These are phyloP conservation scores for Crematogaster levior DNA, from an alignment of 2,888 invertebrate species.

Conservation along the genomic window DNA sequence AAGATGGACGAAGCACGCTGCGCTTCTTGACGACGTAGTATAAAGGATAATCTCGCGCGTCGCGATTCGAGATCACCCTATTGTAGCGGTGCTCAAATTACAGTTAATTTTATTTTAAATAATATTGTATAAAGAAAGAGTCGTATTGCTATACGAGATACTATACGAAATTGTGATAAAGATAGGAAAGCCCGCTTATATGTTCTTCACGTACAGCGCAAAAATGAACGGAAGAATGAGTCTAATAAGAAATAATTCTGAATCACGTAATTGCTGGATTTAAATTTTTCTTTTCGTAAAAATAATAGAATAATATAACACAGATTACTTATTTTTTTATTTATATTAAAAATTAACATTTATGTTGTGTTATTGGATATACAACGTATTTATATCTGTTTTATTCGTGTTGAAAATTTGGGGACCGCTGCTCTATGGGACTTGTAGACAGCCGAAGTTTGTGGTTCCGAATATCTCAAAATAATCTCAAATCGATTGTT, in stretches of 20 bases:
- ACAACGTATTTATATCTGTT: background rate
- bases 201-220: background rate
- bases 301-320: background rate
- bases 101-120: background rate
- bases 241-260: background rate
- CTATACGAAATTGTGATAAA: background rate
- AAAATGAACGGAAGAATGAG: background rate
- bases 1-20: background rate
- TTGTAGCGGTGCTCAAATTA: constrained; percentile 5
- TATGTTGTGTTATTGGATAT: background rate
- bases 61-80: background rate
- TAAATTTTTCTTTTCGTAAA: constrained; percentile 26
- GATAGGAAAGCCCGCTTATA: background rate
- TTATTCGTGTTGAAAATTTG: background rate
- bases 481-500: background rate
- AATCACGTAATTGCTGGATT: constrained; percentile 3
- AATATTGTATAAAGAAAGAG: background rate
- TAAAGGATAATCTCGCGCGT: background rate
- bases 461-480: background rate
- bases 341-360: background rate
- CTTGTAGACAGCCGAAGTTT: background rate
- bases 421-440: background rate
- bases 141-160: background rate
- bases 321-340: background rate
- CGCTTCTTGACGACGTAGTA: background rate